These are phyloP conservation scores for Drosophila quadrilineata DNA, from an alignment of 1,140 invertebrate species.

Conservation along the genomic window DNA sequence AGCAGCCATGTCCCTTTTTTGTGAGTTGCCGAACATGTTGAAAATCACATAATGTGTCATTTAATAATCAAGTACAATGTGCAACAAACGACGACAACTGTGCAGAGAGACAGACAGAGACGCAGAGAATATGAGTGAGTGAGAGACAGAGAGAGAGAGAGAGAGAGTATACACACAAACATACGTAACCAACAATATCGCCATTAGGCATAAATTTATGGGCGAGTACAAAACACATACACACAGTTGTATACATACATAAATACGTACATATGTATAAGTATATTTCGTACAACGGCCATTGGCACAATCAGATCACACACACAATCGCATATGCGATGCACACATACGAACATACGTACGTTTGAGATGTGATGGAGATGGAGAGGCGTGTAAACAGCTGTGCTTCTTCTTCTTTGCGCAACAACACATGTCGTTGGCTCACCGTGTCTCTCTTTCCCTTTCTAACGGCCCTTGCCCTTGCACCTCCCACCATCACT, in stretches of 20 bases:
- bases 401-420: slow-evolving; percentile 39
- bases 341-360: slow-evolving; percentile 7
- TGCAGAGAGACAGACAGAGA: not conserved
- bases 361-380: slow-evolving; percentile 9
- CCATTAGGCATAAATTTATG: slow-evolving; percentile 73
- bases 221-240: slow-evolving; percentile 13
- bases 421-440: slow-evolving; percentile 19
- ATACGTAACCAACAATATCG: slow-evolving; percentile 64
- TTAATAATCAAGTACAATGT: slow-evolving; percentile 76
- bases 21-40: slow-evolving; percentile 55
- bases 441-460: not conserved
- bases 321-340: slow-evolving; percentile 10
- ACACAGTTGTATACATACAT: slow-evolving; percentile 5
- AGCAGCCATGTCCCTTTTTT: slow-evolving; percentile 2
- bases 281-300: too few species aligned
- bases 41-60: slow-evolving; percentile 80
- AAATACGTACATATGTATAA: slow-evolving; percentile 33
- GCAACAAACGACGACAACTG: slow-evolving; percentile 34
- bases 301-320: slow-evolving; percentile 55
- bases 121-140: not conserved
- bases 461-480: not conserved
- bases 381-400: slow-evolving; percentile 21
- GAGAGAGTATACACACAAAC: slow-evolving; percentile 19
- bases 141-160: not conserved
- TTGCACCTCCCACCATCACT: not conserved